Percentiles rank a stretch among this genome's conserved stretches.
These are phyloP conservation scores for Fopius arisanus DNA, from an alignment of 1,140 invertebrate genomes.

Conservation along the genomic window DNA sequence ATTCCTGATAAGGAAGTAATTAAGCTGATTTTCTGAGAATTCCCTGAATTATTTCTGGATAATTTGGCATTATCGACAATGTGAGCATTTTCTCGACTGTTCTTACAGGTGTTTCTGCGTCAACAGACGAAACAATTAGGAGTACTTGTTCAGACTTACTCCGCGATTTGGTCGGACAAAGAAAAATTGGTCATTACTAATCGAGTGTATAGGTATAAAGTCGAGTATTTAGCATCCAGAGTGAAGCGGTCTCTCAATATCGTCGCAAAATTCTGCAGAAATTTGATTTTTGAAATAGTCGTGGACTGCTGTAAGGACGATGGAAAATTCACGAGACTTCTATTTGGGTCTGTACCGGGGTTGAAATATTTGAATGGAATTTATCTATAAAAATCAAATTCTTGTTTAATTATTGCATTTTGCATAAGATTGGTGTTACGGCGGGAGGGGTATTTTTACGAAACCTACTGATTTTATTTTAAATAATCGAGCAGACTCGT, in stretches of 20 bases:
- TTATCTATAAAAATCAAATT: too few relatives aligned
- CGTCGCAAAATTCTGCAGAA: conserved; percentile 39
- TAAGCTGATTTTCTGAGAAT: too few relatives aligned
- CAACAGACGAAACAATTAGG: conserved; percentile 28
- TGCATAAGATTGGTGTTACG: too few relatives aligned
- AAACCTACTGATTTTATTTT: too few relatives aligned
- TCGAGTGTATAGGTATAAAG: conserved; percentile 46
- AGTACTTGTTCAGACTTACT: conserved; percentile 36
- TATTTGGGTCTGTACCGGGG: conserved; percentile 44
- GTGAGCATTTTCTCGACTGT: not conserved
- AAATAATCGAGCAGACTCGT: conserved; percentile 42
- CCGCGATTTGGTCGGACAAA: conserved; percentile 15
- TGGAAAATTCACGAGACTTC: conserved; percentile 34
- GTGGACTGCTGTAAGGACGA: conserved; percentile 36
- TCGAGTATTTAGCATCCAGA: conserved; percentile 34
- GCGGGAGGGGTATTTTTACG: too few relatives aligned
- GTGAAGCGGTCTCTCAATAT: conserved; percentile 46
- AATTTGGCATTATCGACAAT: not conserved
- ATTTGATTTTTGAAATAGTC: conserved; percentile 44
- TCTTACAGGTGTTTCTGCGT: not conserved
- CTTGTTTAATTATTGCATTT: too few relatives aligned
- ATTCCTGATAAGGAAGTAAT: conserved; percentile 2
- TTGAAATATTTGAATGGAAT: too few relatives aligned
- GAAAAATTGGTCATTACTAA: conserved; percentile 16
- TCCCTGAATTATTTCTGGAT: too few relatives aligned